Conservation (phyloP, 1,140 invertebrate species). For the Drosophila ercepeae region DNA sequence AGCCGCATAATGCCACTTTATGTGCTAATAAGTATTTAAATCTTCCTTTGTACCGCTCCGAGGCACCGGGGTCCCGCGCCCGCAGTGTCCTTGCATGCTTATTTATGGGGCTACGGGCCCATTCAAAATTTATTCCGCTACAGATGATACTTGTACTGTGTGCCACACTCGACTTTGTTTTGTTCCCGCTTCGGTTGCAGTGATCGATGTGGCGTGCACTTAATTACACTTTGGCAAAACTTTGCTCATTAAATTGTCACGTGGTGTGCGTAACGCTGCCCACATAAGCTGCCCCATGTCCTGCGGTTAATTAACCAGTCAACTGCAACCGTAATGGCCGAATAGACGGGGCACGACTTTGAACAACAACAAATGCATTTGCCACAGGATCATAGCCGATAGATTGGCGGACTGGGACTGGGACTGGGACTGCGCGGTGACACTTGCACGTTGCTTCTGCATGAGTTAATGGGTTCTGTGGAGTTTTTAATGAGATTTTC, state of each 20-base stretch:
- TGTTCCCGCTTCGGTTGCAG: conserved; percentile 6
- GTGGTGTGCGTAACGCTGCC: conserved; percentile 46
- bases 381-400: conserved; percentile 34
- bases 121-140: conserved; percentile 29
- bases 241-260: conserved; percentile 77
- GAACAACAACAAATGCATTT: conserved; percentile 1
- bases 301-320: conserved; percentile 62
- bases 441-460: background rate
- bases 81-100: conserved; percentile 7
- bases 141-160: background rate
- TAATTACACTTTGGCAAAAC: conserved; percentile 64
- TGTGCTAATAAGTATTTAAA: conserved; percentile 67
- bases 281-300: conserved; percentile 36
- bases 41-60: conserved; percentile 23
- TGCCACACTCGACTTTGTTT: background rate
- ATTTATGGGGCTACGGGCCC: conserved; percentile 21
- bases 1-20: conserved; percentile 65
- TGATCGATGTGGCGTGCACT: conserved; percentile 52
- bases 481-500: conserved; percentile 13
- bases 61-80: background rate
- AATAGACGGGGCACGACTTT: background rate
- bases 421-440: too few species aligned
- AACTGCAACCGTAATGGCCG: conserved; percentile 30
- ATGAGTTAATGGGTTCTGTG: background rate
- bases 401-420: too few species aligned